Percentiles rank a stretch among this genome's conserved stretches.
phyloP scores from a whole-genome alignment of 1,140 invertebrate species.

The Bombus waltoni region DNA sequence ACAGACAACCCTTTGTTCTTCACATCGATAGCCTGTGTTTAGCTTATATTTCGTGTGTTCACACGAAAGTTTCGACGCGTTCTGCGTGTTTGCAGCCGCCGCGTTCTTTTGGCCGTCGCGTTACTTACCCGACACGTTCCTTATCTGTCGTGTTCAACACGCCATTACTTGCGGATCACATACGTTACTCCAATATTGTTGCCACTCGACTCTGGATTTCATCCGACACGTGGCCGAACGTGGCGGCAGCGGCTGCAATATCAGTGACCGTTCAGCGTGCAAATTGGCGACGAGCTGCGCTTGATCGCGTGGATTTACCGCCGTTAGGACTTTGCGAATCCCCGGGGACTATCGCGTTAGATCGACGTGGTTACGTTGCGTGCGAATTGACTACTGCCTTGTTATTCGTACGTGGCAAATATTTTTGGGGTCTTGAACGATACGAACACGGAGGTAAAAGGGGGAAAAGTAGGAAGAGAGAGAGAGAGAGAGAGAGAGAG shows the following conservation, averaged over 20 bases:
- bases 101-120: neutral
- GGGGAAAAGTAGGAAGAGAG: neutral
- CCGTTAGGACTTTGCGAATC: conserved; percentile 9
- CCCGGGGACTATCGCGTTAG: neutral
- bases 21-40: neutral
- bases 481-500: too few relatives aligned
- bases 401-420: conserved; percentile 10
- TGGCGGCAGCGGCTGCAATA: neutral
- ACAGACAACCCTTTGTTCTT: too few relatives aligned
- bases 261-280: neutral
- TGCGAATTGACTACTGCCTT: too few relatives aligned
- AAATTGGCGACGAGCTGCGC: conserved; percentile 5
- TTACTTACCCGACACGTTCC: too few relatives aligned
- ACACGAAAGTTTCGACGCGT: too few relatives aligned
- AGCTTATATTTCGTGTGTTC: neutral
- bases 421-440: neutral
- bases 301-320: conserved; percentile 21
- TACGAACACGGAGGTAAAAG: neutral
- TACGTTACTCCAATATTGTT: neutral
- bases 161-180: neutral
- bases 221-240: conserved; percentile 9
- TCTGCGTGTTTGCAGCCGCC: too few relatives aligned
- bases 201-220: neutral
- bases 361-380: neutral
- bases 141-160: neutral